These are phyloP conservation scores for Callipepla californica DNA, from an alignment of 2,113 vertebrate species.

Conservation along the genomic window DNA sequence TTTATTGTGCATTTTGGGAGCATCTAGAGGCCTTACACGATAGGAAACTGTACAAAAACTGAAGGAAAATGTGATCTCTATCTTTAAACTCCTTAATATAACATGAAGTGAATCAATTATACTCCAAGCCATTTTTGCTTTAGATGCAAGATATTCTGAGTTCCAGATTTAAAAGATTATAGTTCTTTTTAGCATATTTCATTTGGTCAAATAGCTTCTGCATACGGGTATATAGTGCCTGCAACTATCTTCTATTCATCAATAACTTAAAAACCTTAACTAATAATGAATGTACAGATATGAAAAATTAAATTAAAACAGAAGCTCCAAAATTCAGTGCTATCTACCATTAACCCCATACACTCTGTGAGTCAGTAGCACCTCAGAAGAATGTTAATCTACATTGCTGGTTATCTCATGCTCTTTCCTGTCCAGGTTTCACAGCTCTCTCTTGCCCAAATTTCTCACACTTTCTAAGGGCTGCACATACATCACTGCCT, in stretches of 20 bases:
- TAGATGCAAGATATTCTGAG: neutral
- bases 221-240: neutral
- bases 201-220: neutral
- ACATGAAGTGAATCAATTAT: neutral
- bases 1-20: slow-evolving; percentile 24
- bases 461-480: neutral
- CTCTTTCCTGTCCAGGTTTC: neutral
- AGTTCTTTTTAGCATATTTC: neutral
- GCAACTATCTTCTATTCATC: neutral
- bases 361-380: neutral
- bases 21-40: slow-evolving; percentile 7
- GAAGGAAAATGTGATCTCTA: neutral
- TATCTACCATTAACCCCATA: neutral
- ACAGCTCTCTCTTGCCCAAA: neutral
- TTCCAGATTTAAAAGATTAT: neutral
- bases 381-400: neutral
- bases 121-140: neutral
- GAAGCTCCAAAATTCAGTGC: neutral
- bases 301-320: neutral
- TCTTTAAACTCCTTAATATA: neutral
- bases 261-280: neutral
- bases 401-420: neutral
- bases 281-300: neutral
- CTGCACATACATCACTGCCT: neutral
- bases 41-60: neutral